Percentiles rank a stretch among this genome's conserved stretches.
phyloP scores from a whole-genome alignment of 2,888 invertebrate genomes.

The Diarsia rubi region DNA sequence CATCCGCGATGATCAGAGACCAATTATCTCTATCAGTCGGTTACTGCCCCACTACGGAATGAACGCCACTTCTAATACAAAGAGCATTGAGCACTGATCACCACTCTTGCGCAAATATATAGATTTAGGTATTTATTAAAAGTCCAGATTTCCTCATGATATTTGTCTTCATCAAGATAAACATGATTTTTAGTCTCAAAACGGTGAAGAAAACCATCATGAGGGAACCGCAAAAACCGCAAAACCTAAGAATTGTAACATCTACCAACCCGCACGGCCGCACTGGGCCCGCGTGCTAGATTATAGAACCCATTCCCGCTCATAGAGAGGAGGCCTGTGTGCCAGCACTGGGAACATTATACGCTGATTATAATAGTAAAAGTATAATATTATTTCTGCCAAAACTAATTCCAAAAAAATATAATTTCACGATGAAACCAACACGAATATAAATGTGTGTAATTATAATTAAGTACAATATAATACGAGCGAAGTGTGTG shows the following conservation, averaged over 20 bases:
- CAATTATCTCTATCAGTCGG: neutral
- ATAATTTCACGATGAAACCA: neutral
- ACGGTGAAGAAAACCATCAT: too few relatives aligned
- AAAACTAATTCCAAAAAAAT: neutral
- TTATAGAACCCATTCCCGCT: too few relatives aligned
- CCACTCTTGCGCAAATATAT: neutral
- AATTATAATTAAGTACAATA: slow-evolving; percentile 32
- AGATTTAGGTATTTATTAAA: neutral
- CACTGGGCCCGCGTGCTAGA: too few relatives aligned
- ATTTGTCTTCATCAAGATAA: neutral
- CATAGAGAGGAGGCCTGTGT: too few relatives aligned
- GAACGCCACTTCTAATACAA: neutral
- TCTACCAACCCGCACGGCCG: too few relatives aligned
- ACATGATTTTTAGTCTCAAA: too few relatives aligned
- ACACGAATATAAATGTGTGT: slow-evolving; percentile 30
- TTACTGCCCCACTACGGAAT: neutral
- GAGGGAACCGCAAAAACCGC: too few relatives aligned
- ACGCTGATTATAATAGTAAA: too few relatives aligned
- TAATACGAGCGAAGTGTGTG: slow-evolving; percentile 41
- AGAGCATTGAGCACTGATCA: neutral
- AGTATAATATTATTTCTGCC: neutral
- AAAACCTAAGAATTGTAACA: too few relatives aligned
- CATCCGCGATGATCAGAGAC: neutral
- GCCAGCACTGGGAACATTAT: too few relatives aligned
- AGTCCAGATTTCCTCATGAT: neutral